Conservation (phyloP, 2,888 invertebrate genomes). For the Spisula solida region DNA sequence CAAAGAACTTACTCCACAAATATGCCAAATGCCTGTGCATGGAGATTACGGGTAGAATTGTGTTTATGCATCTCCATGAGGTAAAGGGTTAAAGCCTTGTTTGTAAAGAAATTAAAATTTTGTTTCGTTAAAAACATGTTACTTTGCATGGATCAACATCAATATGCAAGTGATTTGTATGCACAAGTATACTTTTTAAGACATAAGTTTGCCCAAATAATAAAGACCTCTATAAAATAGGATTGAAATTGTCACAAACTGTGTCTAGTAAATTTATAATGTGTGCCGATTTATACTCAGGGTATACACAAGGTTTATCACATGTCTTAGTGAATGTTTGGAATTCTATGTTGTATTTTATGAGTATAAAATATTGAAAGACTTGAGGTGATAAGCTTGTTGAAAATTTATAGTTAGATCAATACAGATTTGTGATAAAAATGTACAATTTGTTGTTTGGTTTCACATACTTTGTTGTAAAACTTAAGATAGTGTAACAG, state of each 20-base stretch:
- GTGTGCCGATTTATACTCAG: background rate
- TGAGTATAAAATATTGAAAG: background rate
- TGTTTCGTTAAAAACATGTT: no score
- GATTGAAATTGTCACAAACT: background rate
- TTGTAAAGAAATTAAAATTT: no score
- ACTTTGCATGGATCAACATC: no score
- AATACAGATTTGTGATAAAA: constrained; percentile 10
- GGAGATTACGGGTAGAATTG: no score
- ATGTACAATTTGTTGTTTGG: constrained; percentile 24
- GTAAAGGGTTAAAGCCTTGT: no score
- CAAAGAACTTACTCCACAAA: no score
- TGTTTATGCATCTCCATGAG: no score
- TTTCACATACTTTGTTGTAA: constrained; percentile 12
- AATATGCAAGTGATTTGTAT: no score
- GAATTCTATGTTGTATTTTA: constrained; percentile 16
- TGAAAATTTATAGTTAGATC: constrained; percentile 9
- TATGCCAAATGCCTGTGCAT: no score
- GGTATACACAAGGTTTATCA: background rate
- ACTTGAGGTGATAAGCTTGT: constrained; percentile 11
- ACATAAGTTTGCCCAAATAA: no score
- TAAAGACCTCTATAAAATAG: no score
- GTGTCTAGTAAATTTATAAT: background rate
- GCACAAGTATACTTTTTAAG: no score
- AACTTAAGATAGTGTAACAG: background rate
- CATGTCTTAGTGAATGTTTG: background rate